Evolutionary conservation across 1,140 invertebrate species (phyloP).

Genomic region (Portunus trituberculatus): DNA sequence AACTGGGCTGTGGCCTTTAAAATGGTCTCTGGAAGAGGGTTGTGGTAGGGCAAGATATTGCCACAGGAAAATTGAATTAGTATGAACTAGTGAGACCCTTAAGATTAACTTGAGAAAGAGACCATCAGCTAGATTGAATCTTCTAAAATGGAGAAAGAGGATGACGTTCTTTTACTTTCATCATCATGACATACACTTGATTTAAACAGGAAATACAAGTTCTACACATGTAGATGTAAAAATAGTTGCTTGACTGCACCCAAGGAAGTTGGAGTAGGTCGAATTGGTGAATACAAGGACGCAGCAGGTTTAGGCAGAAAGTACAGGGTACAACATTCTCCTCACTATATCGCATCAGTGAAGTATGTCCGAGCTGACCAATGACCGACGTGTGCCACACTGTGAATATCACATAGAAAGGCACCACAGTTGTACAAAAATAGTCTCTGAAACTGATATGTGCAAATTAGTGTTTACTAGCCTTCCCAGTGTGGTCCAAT

Average conservation of each 20-base stretch:
- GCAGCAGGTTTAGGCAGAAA: constrained; percentile 70
- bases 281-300: constrained; percentile 70
- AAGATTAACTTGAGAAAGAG: constrained; percentile 74
- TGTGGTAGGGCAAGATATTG: constrained; percentile 48
- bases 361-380: constrained; percentile 74
- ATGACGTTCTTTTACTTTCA: constrained; percentile 74
- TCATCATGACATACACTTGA: constrained; percentile 75
- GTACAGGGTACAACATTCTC: constrained; percentile 74
- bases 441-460: constrained; percentile 78
- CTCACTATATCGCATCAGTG: constrained; percentile 70
- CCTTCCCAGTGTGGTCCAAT: constrained; percentile 76
- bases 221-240: constrained; percentile 78
- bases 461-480: constrained; percentile 77
- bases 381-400: constrained; percentile 77
- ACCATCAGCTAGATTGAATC: constrained; percentile 75
- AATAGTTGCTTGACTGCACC: constrained; percentile 77
- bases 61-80: constrained; percentile 71
- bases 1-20: constrained; percentile 70
- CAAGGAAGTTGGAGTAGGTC: constrained; percentile 77
- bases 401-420: constrained; percentile 78
- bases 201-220: constrained; percentile 76
- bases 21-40: constrained; percentile 62
- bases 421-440: constrained; percentile 78
- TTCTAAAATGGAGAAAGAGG: constrained; percentile 75
- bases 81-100: constrained; percentile 73